Evolutionary conservation across 2,888 invertebrate genomes (phyloP).

Genomic region (Tortrix viridana): DNA sequence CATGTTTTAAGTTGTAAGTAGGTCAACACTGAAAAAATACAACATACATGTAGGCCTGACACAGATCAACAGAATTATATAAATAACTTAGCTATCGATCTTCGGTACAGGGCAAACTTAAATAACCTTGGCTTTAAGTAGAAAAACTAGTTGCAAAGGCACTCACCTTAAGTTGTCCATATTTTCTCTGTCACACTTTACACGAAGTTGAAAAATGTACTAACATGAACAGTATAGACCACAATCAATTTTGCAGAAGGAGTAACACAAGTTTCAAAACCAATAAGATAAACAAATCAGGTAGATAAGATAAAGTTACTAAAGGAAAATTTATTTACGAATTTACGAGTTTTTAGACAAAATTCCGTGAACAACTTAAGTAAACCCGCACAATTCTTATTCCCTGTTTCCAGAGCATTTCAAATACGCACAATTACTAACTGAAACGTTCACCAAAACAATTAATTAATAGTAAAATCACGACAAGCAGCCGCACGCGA

Average conservation of each 20-base stretch:
- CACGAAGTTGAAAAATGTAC: constrained; percentile 6
- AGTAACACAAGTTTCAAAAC: constrained; percentile 22
- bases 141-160: constrained; percentile 25
- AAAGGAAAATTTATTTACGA: constrained; percentile 9
- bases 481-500: constrained; percentile 15
- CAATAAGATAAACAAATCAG: constrained; percentile 40
- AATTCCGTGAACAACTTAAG: constrained; percentile 17
- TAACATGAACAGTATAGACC: constrained; percentile 20
- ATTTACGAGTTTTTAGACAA: constrained; percentile 9
- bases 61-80: constrained; percentile 7
- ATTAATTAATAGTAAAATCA: constrained; percentile 7
- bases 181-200: constrained; percentile 12
- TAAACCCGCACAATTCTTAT: not conserved
- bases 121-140: constrained; percentile 57
- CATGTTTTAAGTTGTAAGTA: not conserved
- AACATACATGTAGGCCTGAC: not conserved
- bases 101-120: constrained; percentile 20
- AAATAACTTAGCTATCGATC: constrained; percentile 33
- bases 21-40: constrained; percentile 4
- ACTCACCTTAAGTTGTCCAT: constrained; percentile 47
- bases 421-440: constrained; percentile 7
- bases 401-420: not conserved
- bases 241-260: constrained; percentile 14
- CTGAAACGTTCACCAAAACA: not conserved
- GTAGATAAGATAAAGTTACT: constrained; percentile 51